A percentile compares a stretch with the other conserved stretches of the same genome.
These are phyloP conservation scores for Craseonycteris thonglongyai DNA, from an alignment of 2,113 vertebrate genomes.

Conservation along the genomic window DNA sequence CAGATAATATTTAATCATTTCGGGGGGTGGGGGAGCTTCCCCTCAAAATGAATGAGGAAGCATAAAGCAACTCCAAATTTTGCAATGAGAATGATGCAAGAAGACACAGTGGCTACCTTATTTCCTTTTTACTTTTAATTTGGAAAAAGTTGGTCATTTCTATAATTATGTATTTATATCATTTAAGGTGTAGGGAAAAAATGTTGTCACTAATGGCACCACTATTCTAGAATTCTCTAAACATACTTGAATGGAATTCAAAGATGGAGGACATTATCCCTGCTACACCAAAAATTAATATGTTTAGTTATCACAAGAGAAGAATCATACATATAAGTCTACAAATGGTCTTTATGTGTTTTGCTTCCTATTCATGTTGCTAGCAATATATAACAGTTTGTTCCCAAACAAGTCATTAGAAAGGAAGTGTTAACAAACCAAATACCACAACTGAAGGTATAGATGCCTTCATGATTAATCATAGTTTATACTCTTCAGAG, in stretches of 20 bases:
- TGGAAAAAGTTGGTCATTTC: not conserved
- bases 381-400: not conserved
- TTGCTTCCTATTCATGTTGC: not conserved
- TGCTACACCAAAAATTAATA: not conserved
- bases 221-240: not conserved
- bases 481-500: not conserved
- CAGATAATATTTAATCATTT: not conserved
- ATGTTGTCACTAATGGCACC: not conserved
- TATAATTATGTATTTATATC: not conserved
- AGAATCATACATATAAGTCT: not conserved
- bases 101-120: not conserved
- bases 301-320: not conserved
- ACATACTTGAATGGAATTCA: not conserved
- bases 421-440: not conserved
- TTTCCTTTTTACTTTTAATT: not conserved
- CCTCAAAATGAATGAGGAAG: not conserved
- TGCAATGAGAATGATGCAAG: not conserved
- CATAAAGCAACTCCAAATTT: not conserved
- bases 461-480: not conserved
- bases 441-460: not conserved
- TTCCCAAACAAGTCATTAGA: not conserved
- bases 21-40: no score
- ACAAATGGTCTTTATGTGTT: not conserved
- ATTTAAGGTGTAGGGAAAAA: not conserved
- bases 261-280: not conserved